phyloP scores from a whole-genome alignment of 2,113 vertebrate species.

The Thamnophis sirtalis region DNA sequence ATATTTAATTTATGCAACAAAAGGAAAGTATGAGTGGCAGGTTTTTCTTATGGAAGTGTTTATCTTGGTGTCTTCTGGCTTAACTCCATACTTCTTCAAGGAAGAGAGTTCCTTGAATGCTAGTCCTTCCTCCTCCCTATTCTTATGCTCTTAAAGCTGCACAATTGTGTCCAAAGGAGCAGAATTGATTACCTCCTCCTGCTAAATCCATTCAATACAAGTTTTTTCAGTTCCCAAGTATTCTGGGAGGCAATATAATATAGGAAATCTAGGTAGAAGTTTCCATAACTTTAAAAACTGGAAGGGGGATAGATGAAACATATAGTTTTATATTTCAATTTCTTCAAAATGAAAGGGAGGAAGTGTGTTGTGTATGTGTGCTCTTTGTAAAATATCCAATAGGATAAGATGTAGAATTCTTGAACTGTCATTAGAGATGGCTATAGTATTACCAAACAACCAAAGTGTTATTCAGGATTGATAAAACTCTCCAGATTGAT shows the following conservation, averaged over 20 bases:
- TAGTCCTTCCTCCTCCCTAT: neutral
- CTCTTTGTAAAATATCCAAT: neutral
- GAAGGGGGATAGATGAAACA: neutral
- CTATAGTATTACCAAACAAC: neutral
- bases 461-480: neutral
- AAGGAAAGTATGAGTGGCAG: neutral
- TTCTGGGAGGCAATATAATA: neutral
- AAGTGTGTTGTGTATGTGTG: neutral
- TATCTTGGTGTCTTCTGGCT: neutral
- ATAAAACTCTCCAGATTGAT: neutral
- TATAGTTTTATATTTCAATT: neutral
- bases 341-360: neutral
- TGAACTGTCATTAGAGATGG: neutral
- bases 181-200: neutral
- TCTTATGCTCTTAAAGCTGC: neutral
- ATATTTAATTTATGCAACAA: neutral
- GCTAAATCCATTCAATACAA: neutral
- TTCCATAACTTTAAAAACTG: neutral
- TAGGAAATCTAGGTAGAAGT: neutral
- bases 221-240: neutral
- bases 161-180: neutral
- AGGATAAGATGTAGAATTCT: neutral
- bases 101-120: neutral
- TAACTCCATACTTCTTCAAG: neutral
- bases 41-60: neutral